A percentile compares a stretch with the other conserved stretches of the same genome.
Conservation (phyloP, 2,888 invertebrate genomes). For the Platerodrilus igneus region DNA sequence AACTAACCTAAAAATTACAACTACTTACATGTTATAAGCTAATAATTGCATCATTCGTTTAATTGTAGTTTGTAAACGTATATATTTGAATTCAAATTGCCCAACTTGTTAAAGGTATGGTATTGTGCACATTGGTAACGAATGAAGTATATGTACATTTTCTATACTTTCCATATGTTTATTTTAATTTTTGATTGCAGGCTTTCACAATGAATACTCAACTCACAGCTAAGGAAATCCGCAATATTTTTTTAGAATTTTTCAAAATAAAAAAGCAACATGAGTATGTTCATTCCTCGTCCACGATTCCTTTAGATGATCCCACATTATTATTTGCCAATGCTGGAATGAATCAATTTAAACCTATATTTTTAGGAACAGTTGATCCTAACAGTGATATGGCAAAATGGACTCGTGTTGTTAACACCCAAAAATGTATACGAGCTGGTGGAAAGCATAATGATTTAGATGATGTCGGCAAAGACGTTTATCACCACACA, state of each 20-base stretch:
- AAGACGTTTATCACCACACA: constrained; percentile 99
- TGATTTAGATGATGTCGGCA: constrained; percentile 98
- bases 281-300: constrained; percentile 94
- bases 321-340: constrained; percentile 96
- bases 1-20: too few species aligned
- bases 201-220: constrained; percentile 51
- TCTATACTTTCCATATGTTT: too few species aligned
- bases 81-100: too few species aligned
- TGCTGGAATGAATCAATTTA: constrained; percentile 99
- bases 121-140: too few species aligned
- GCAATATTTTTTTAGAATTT: constrained; percentile 83
- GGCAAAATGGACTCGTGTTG: constrained; percentile 81
- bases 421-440: constrained; percentile 98
- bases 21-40: too few species aligned
- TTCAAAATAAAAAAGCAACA: constrained; percentile 85
- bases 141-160: too few species aligned
- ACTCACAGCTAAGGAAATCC: constrained; percentile 73
- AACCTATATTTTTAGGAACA: constrained; percentile 95
- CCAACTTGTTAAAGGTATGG: too few species aligned
- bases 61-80: too few species aligned
- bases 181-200: constrained; percentile 6
- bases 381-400: constrained; percentile 96
- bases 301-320: constrained; percentile 95
- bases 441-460: constrained; percentile 99
- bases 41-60: too few species aligned